Base-by-base conservation (phyloP, 2,888 invertebrate species). In the Acronicta leporina region DNA sequence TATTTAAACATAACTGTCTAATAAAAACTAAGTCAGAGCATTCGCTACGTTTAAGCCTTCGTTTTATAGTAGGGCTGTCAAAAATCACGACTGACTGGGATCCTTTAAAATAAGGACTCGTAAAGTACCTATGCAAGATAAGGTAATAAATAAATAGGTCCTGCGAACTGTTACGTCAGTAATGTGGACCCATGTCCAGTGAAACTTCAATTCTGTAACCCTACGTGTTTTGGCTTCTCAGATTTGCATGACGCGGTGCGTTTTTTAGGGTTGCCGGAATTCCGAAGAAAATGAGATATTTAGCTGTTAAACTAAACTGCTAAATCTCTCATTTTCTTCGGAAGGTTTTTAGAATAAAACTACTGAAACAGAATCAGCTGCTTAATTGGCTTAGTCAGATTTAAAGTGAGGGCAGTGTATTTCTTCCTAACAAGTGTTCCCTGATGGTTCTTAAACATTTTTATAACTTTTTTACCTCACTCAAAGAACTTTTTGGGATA, bases 131-230 rank as follows among this genome's bases (percentile, higher is more conserved):
- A 66, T 54, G 51, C 57, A 44, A 79, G 83, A 81, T 84, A 83
- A 82, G 82, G 79, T 77, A 75, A 58, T 72, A 74, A 65, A 61
- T 80, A 66, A 73, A 86, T 87, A 85, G 86, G 84, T 83, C 81
- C 70, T 68, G 65, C 77, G 79, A 82, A 80, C 74, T 80, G 75
- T 71, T 44, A 61, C 68, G 72, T 73, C 77, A 72, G 71, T 68
- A 67, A 63, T 64, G 68, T 66, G 60, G 67, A 75, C 75, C 81
- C 81, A 63, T 75, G 64, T 58, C 77, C 81, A 79, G 84, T 83
- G 81, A 80, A 83, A 81, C 83, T 87, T 83, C 81, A 83, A 86
- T 86, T 85, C 77, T 74, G 75, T 82, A 80, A 79, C 73, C 75
- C 16, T 81, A 20, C 20, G 20, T 20, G 2, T 79, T 81, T 80